phyloP scores from a whole-genome alignment of 1,140 invertebrate genomes.

The Zaprionus davidi region DNA sequence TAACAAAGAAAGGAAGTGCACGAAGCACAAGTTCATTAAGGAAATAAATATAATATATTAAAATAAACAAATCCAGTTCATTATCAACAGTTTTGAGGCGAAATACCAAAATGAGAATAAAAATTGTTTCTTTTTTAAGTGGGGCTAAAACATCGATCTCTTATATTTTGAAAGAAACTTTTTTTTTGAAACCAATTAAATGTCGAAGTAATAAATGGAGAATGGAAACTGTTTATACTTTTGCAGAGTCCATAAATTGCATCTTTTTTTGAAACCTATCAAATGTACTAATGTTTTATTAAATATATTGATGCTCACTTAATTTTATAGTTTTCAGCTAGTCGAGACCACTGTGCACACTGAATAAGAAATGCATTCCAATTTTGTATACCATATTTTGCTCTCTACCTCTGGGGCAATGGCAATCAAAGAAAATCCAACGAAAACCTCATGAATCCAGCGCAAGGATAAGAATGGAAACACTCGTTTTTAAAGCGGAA shows the following conservation, averaged over 20 bases:
- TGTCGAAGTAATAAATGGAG: no score
- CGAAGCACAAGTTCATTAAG: no score
- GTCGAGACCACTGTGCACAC: slow-evolving; percentile 42
- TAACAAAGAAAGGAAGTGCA: no score
- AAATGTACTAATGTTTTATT: background rate
- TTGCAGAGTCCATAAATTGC: background rate
- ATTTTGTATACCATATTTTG: slow-evolving; percentile 22
- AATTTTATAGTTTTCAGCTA: background rate
- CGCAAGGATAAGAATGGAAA: slow-evolving; percentile 35
- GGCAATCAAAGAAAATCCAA: slow-evolving; percentile 49
- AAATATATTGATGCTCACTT: background rate
- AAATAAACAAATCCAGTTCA: no score
- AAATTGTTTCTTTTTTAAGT: background rate
- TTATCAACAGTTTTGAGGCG: background rate
- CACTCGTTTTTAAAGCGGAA: slow-evolving; percentile 58
- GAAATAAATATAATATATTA: no score
- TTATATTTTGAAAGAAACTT: no score
- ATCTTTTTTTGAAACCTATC: background rate
- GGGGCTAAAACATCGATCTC: no score
- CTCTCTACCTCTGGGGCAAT: slow-evolving; percentile 24
- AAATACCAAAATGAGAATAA: background rate
- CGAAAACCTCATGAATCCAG: slow-evolving; percentile 26
- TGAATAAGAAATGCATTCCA: slow-evolving; percentile 13
- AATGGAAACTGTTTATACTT: no score
- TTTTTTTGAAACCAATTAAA: no score